Evolutionary conservation across 2,888 invertebrate species (phyloP).

Genomic region (Pristionchus mayeri): DNA sequence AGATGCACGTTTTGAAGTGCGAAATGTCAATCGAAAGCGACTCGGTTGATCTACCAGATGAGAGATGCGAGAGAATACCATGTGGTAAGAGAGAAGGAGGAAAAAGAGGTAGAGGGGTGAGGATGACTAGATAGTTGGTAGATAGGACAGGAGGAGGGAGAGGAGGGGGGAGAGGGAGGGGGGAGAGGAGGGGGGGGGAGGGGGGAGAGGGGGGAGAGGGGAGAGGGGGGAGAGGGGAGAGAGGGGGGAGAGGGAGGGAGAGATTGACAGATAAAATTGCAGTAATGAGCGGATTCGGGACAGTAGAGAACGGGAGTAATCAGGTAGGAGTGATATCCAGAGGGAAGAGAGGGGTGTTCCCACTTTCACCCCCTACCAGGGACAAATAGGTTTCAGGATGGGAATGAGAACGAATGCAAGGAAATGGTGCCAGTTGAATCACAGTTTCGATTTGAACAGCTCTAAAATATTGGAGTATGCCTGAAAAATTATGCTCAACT

Average conservation of each 20-base stretch:
- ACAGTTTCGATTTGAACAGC: too few species aligned
- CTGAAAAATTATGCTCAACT: too few species aligned
- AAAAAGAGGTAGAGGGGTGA: conserved; percentile 4
- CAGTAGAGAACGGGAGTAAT: conserved; percentile 1
- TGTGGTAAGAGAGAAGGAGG: conserved; percentile 39
- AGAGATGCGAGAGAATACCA: conserved; percentile 29
- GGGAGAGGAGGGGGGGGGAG: neutral
- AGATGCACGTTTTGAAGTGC: neutral
- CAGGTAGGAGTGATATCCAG: neutral
- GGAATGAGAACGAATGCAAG: neutral
- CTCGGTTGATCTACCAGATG: neutral
- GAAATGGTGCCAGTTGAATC: too few species aligned
- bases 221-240: neutral
- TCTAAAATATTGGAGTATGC: neutral
- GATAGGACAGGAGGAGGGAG: neutral
- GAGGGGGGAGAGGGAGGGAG: neutral
- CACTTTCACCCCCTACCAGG: neutral
- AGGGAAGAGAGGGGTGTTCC: neutral
- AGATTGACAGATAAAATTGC: neutral
- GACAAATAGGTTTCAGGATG: neutral
- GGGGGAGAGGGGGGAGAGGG: neutral
- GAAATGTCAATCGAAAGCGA: neutral
- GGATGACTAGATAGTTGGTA: conserved; percentile 40
- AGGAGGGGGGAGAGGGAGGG: neutral
- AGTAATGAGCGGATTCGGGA: conserved; percentile 21